These are phyloP conservation scores for Ceratitis capitata DNA, from an alignment of 1,140 invertebrate species.

Conservation along the genomic window DNA sequence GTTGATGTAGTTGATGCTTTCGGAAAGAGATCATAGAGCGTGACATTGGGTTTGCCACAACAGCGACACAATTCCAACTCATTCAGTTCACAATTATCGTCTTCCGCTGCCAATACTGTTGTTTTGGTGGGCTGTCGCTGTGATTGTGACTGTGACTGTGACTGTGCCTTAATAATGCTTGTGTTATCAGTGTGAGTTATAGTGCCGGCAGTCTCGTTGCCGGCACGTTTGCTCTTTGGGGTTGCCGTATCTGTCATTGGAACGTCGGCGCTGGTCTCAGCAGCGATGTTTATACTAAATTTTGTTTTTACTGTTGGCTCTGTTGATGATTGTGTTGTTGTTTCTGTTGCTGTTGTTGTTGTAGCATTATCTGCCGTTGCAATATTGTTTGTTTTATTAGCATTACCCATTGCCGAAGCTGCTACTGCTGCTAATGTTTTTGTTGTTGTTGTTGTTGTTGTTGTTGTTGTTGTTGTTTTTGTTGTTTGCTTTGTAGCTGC, in stretches of 20 bases:
- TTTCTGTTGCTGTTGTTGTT: background rate
- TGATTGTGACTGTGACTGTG: background rate
- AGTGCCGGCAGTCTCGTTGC: background rate
- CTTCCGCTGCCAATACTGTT: background rate
- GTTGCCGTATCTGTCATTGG: slow-evolving; percentile 15
- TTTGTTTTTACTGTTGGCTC: background rate
- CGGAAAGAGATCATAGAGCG: slow-evolving; percentile 44
- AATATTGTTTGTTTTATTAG: background rate
- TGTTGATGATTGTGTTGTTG: slow-evolving; percentile 4
- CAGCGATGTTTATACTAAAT: background rate
- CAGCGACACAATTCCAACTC: slow-evolving; percentile 42
- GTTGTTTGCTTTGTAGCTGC: background rate
- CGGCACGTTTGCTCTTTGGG: background rate
- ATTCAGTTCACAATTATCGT: slow-evolving; percentile 22
- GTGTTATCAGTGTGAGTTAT: background rate
- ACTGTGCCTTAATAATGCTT: background rate
- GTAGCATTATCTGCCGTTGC: slow-evolving; percentile 8
- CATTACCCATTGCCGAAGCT: background rate
- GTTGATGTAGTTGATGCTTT: background rate
- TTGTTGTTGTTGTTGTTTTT: background rate
- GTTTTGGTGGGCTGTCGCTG: too few species aligned
- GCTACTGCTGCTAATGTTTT: background rate
- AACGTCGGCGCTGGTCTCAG: background rate
- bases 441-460: background rate
- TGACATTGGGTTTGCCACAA: slow-evolving; percentile 42